Conservation (phyloP, 1,140 invertebrate genomes). For the Ganaspis sp. region DNA sequence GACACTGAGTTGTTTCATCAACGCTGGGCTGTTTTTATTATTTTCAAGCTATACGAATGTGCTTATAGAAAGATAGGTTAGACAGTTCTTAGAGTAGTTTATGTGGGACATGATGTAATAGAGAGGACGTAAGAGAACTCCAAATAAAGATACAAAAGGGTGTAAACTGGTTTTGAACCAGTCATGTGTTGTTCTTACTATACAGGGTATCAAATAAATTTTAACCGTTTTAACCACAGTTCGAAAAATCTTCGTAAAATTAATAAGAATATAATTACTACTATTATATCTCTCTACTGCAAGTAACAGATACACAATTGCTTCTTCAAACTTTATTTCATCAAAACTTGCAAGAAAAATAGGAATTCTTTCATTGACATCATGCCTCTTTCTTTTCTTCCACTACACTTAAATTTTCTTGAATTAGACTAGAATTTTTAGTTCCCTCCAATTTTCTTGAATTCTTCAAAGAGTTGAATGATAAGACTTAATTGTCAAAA, state of each 20-base stretch:
- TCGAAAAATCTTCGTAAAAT: not conserved
- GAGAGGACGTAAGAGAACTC: slow-evolving; percentile 9
- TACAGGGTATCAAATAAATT: not conserved
- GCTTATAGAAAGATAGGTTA: not conserved
- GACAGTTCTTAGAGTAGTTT: slow-evolving; percentile 1
- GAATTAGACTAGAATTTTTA: no score
- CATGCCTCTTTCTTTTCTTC: no score
- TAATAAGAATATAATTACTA: no score
- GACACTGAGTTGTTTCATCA: not conserved
- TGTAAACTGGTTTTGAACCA: slow-evolving; percentile 18
- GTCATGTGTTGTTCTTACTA: not conserved
- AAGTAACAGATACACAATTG: no score
- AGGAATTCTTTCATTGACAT: no score
- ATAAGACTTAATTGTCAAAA: no score
- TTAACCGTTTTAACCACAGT: not conserved
- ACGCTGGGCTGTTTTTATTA: not conserved
- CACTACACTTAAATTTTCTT: no score
- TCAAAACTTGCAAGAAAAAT: no score
- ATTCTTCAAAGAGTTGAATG: no score
- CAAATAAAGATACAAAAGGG: slow-evolving; percentile 24
- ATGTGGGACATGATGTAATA: slow-evolving; percentile 25
- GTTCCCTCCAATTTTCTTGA: no score
- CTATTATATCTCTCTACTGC: no score
- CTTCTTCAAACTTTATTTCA: no score
- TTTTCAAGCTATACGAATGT: slow-evolving; percentile 1